A percentile compares a stretch with the other conserved stretches of the same genome.
Evolutionary conservation across 1,140 invertebrate genomes (phyloP).

Genomic region (Aphaenogaster floridana): DNA sequence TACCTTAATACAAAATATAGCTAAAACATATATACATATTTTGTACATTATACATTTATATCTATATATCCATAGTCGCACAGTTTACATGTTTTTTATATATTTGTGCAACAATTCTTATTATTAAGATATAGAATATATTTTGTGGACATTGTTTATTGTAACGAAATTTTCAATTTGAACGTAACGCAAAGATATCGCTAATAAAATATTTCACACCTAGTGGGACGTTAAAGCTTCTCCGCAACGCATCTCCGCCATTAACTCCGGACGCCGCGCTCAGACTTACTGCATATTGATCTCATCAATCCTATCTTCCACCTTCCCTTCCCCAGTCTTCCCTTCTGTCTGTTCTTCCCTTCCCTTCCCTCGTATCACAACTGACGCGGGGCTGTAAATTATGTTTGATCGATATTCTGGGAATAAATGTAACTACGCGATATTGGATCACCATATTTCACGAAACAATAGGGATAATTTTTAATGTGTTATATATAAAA

Average conservation of each 20-base stretch:
- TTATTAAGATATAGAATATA: neutral
- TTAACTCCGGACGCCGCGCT: conserved; percentile 83
- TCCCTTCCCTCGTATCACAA: conserved; percentile 67
- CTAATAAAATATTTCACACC: conserved; percentile 61
- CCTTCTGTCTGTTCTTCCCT: conserved; percentile 65
- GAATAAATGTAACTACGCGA: conserved; percentile 31
- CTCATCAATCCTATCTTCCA: conserved; percentile 82
- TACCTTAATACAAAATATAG: neutral
- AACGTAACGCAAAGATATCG: conserved; percentile 46
- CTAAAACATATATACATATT: neutral
- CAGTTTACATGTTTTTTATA: neutral
- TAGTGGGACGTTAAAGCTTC: conserved; percentile 67
- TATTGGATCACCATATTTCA: conserved; percentile 14
- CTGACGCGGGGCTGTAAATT: conserved; percentile 57
- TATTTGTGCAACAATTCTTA: neutral
- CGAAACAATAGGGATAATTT: conserved; percentile 18
- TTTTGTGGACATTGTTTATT: conserved; percentile 37
- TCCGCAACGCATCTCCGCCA: conserved; percentile 80
- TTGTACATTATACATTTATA: neutral
- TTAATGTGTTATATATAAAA: neutral
- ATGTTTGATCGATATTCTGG: conserved; percentile 57
- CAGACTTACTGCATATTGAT: conserved; percentile 87
- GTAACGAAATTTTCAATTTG: conserved; percentile 46
- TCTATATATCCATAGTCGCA: neutral
- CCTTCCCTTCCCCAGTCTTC: conserved; percentile 39